Evolutionary conservation across 2,797 vertebrate genomes (phyloP), one percentile per base, ranked within the genome.

Genomic region (Clangula hyemalis): DNA sequence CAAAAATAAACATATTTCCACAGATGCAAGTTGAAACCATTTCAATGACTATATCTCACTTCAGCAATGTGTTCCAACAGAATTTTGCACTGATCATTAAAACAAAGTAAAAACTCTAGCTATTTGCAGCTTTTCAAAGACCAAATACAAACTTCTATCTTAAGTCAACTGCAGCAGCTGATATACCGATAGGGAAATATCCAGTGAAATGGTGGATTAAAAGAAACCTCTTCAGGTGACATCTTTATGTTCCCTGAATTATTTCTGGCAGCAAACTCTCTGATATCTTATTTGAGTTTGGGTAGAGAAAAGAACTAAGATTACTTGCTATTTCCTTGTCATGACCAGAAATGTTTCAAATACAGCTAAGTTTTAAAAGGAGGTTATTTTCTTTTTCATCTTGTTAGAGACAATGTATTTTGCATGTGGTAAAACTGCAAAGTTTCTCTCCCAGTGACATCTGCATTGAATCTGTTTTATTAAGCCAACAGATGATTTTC

Each of bases 1-100:
- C 84, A 95, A 97, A 97, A 96, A 96, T 95, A 97, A 97, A 90
- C 94, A 64, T 73, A 85, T 96, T 97, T 96, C 95, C 91, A 94
- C 85, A 91, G 91, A 76, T 8, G 4, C 85, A 97, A 97, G 78
- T 45, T 95, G 87, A 86, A 96, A 91, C 64, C 87, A 68, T 95
- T 43, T 25, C 84, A 90, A 70, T 93, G 85, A 76, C 74, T 95
- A 70, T 83, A 91, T 80, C 86, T 96, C 78, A 11, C 91, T 96
- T 95, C 65, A 95, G 90, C 94, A 79, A 93, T 32, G 5, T 82
- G 95, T 76, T 89, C 86, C 57, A 62, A 27, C 28, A 64, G 24
- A 54, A 64, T 36, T 16, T 30, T 64, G n/a, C 20, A n/a, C 53
- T 70, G 34, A 30, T 62, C 71, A 62, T n/a, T 54, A 34, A 56